Evolutionary conservation across 2,888 invertebrate genomes (phyloP).

Genomic region (Noctua comes): DNA sequence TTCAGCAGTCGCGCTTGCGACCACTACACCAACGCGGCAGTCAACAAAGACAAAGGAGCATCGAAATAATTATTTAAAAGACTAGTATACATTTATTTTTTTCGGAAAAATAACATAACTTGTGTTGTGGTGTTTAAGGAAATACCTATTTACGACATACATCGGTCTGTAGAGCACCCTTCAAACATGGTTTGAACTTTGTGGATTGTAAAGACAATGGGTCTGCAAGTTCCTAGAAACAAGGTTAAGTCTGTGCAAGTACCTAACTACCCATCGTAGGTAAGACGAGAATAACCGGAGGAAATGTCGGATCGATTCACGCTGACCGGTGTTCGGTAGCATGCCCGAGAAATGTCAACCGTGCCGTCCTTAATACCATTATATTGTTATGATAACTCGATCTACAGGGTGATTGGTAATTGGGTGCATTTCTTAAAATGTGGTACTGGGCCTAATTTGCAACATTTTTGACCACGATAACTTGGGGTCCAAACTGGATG

Average conservation of each 20-base stretch:
- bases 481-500: too few species aligned
- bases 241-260: background rate
- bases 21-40: background rate
- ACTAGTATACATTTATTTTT: too few species aligned
- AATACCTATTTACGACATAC: background rate
- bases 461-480: too few species aligned
- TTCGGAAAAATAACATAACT: too few species aligned
- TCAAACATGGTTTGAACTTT: background rate
- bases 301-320: constrained; percentile 20
- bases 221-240: background rate
- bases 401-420: too few species aligned
- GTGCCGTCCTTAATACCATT: background rate
- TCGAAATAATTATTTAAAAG: too few species aligned
- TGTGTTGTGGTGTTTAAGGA: background rate
- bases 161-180: background rate
- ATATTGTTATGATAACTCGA: background rate
- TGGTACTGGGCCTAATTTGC: too few species aligned
- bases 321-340: background rate
- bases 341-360: constrained; percentile 8
- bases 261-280: background rate
- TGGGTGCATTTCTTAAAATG: too few species aligned
- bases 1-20: background rate
- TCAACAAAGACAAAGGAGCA: background rate
- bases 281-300: constrained; percentile 20
- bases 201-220: background rate